Percentiles rank a stretch among this genome's conserved stretches.
Conservation (phyloP, 2,113 vertebrate genomes). For the Cervus canadensis region DNA sequence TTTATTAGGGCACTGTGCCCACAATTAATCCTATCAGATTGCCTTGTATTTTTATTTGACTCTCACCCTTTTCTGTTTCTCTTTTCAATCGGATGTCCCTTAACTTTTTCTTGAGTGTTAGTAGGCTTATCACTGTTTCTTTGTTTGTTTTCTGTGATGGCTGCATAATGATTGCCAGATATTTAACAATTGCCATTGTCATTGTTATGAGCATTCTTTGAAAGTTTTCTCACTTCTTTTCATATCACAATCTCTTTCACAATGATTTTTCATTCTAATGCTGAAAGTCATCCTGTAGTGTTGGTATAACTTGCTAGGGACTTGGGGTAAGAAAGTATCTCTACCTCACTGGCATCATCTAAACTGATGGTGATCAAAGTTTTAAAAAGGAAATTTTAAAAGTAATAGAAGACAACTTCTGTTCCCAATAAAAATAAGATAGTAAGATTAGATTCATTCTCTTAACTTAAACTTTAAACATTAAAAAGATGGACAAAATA, state of each 20-base stretch:
- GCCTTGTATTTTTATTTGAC: not conserved
- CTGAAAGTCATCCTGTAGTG: not conserved
- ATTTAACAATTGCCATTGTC: not conserved
- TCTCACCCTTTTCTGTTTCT: not conserved
- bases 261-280: not conserved
- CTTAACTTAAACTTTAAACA: not conserved
- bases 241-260: not conserved
- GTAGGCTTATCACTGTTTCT: not conserved
- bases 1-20: not conserved
- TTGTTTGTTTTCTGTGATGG: not conserved
- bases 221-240: not conserved
- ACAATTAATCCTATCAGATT: not conserved
- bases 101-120: not conserved
- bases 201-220: not conserved
- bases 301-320: not conserved
- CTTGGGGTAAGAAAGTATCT: not conserved
- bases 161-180: not conserved
- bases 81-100: not conserved
- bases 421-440: not conserved
- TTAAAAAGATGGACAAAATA: not conserved
- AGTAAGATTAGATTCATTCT: not conserved
- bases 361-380: not conserved
- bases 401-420: not conserved
- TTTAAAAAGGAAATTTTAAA: not conserved
- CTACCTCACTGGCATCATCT: not conserved